phyloP scores from a whole-genome alignment of 2,797 vertebrate species.

The Myotis myotis region DNA sequence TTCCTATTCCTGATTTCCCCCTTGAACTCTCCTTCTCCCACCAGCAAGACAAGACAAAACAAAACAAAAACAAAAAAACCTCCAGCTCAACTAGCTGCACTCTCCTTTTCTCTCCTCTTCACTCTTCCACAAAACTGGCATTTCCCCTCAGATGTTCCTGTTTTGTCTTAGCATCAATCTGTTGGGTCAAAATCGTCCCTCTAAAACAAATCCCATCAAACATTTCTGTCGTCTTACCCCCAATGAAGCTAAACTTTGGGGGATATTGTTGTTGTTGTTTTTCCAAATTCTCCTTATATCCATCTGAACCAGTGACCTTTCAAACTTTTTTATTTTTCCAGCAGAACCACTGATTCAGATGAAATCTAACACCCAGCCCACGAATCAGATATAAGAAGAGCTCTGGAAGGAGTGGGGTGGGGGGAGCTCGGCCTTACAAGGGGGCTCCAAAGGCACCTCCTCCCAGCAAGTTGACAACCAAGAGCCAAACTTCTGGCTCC shows the following conservation, averaged over 20 bases:
- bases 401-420: neutral
- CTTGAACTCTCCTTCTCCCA: neutral
- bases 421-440: neutral
- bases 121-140: neutral
- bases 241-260: conserved; percentile 34
- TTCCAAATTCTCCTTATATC: neutral
- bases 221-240: neutral
- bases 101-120: neutral
- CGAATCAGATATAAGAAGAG: neutral
- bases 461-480: neutral
- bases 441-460: neutral
- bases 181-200: neutral
- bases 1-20: neutral
- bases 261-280: neutral
- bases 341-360: conserved; percentile 56
- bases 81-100: neutral
- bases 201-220: neutral
- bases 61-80: neutral
- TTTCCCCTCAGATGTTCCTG: neutral
- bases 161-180: neutral
- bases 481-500: neutral
- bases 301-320: conserved; percentile 51
- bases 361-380: conserved; percentile 16
- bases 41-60: neutral
- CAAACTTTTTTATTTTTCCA: conserved; percentile 8